phyloP scores from a whole-genome alignment of 2,888 invertebrate species.

The Lycaena phlaeas region DNA sequence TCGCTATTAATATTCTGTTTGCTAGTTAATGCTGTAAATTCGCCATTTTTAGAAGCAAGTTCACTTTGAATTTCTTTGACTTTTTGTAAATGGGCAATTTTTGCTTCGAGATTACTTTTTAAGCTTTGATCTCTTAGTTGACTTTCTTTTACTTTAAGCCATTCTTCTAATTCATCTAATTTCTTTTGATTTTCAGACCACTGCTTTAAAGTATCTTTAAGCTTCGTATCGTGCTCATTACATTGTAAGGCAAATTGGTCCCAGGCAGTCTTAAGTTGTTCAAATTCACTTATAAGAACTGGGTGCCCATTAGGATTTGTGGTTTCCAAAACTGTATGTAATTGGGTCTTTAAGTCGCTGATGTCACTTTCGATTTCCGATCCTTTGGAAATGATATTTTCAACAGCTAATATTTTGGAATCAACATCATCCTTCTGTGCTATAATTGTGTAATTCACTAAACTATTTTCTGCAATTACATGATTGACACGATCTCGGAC shows the following conservation, averaged over 20 bases:
- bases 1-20: conserved; percentile 82
- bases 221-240: conserved; percentile 78
- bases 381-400: conserved; percentile 81
- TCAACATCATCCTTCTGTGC: conserved; percentile 86
- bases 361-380: conserved; percentile 82
- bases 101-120: conserved; percentile 88
- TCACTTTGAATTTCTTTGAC: conserved; percentile 81
- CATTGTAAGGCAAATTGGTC: conserved; percentile 81
- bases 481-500: conserved; percentile 87
- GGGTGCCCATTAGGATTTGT: conserved; percentile 86
- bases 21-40: conserved; percentile 78
- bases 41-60: conserved; percentile 77
- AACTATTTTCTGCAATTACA: conserved; percentile 83
- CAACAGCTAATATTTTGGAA: conserved; percentile 80
- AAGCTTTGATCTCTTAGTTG: conserved; percentile 91
- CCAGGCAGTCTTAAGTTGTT: conserved; percentile 83
- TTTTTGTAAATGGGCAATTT: conserved; percentile 84
- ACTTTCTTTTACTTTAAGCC: conserved; percentile 89
- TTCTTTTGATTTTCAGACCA: conserved; percentile 87
- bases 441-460: conserved; percentile 84
- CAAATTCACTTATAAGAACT: conserved; percentile 79
- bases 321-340: conserved; percentile 81
- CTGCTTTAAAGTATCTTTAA: conserved; percentile 83
- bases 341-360: conserved; percentile 77
- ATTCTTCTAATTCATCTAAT: conserved; percentile 83